Evolutionary conservation across 92 coral and sea anemone species (phyloP), one percentile per base, ranked within the genome.

Genomic region (Actinostola sp.): DNA sequence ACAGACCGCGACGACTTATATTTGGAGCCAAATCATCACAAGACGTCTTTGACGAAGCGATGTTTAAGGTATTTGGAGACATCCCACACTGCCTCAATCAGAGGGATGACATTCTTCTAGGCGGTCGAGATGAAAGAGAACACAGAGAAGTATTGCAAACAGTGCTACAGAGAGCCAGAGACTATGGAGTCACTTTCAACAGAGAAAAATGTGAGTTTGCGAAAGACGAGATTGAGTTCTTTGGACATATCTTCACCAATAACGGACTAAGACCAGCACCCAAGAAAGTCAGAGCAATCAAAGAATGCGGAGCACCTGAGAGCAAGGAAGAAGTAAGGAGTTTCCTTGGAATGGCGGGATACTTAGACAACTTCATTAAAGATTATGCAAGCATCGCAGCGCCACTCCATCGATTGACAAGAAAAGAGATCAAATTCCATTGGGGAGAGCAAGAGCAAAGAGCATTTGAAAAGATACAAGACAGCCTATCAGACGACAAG

Each of bases 271-370:
- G 61, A 53, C 92, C 87, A 55, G 46, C 84, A 50, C 73, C 84
- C 13, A 81, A 76, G 45, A 86, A 86, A 44, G 86, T 86, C 16
- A 80, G 65, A 75, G 87, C 85, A 65, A 44, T 88, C 61, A 88
- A 75, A 52, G 81, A 79, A 24, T 88, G 89, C 24, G 45, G 28
- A 70, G 49, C 10, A 57, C 88, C 94, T 1, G 43, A 78, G 60
- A 58, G 62, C 57, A 83, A 83, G 61, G 85, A 65, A 66, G 89
- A 63, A 38, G 93, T 79, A 8, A 77, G 84, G 10, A 89, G 95
- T 36, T 89, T 89, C 62, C 76, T 88, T 0, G 83, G 81, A 1
- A 81, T 73, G 86, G 52, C 81, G 10, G 86, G 86, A 1, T 74
- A 82, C 71, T 26, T 71, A 3, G 28, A 44, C 8, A 75, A 75